These are phyloP conservation scores for Pimpla rufipes DNA, from an alignment of 2,888 invertebrate species.

Conservation along the genomic window DNA sequence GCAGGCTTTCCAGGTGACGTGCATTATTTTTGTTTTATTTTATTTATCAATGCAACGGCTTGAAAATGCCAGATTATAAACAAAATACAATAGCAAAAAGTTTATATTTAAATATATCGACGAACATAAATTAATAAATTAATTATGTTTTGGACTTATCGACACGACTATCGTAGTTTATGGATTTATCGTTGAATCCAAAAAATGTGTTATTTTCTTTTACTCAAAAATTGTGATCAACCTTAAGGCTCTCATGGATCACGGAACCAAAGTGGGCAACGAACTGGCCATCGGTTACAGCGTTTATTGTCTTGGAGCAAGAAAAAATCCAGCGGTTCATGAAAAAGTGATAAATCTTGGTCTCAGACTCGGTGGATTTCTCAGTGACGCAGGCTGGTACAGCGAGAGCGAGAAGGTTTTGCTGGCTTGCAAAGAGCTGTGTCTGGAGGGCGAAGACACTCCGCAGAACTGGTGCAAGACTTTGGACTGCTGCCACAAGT, in stretches of 20 bases:
- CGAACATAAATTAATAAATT: too few relatives aligned
- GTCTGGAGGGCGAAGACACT: slow-evolving; percentile 87
- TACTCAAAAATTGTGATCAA: too few relatives aligned
- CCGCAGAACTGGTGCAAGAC: slow-evolving; percentile 89
- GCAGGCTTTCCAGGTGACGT: slow-evolving; percentile 91
- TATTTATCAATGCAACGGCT: slow-evolving; percentile 1
- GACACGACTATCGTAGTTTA: too few relatives aligned
- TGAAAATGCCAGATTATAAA: too few relatives aligned
- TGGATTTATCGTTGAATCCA: background rate
- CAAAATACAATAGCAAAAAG: too few relatives aligned
- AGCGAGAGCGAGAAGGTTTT: slow-evolving; percentile 91
- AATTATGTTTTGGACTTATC: too few relatives aligned
- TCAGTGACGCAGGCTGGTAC: slow-evolving; percentile 96
- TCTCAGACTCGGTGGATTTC: slow-evolving; percentile 89
- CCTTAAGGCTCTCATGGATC: slow-evolving; percentile 88
- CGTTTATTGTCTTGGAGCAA: slow-evolving; percentile 73
- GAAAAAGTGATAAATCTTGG: slow-evolving; percentile 81
- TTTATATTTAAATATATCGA: too few relatives aligned
- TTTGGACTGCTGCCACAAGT: slow-evolving; percentile 95
- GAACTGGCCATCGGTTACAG: slow-evolving; percentile 82
- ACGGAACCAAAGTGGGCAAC: slow-evolving; percentile 88
- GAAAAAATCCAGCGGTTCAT: slow-evolving; percentile 72
- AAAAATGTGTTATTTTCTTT: too few relatives aligned
- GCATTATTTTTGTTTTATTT: background rate
- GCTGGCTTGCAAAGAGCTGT: slow-evolving; percentile 89